Evolutionary conservation across 2,113 vertebrate species (phyloP).

Genomic region (Ploceus nigricollis): DNA sequence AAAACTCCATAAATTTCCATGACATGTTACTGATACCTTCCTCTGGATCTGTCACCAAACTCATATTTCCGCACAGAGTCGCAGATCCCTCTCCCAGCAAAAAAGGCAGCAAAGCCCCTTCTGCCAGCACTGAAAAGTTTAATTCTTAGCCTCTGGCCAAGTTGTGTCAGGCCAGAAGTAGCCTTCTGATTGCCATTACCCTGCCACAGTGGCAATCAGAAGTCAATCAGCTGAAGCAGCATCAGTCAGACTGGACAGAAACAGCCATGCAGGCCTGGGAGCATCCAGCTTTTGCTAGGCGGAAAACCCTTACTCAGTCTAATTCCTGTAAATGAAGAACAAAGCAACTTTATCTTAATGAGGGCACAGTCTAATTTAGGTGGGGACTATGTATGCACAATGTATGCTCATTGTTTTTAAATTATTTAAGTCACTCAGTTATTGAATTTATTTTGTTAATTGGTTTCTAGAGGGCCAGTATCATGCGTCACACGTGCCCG

Average conservation of each 20-base stretch:
- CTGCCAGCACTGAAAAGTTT: neutral
- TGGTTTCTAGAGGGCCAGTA: neutral
- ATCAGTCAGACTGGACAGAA: neutral
- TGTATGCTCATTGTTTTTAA: neutral
- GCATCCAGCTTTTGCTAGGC: neutral
- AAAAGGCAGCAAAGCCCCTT: neutral
- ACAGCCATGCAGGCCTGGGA: neutral
- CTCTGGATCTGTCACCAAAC: neutral
- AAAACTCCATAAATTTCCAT: neutral
- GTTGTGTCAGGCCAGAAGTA: neutral
- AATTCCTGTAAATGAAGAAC: slow-evolving; percentile 7
- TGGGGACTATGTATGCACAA: neutral
- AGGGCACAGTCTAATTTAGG: neutral
- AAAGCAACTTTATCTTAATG: neutral
- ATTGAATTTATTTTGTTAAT: neutral
- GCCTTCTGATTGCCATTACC: neutral
- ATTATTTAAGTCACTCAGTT: neutral
- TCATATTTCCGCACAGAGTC: fast-evolving
- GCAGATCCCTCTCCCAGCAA: fast-evolving
- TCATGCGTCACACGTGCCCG: neutral
- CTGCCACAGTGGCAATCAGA: neutral
- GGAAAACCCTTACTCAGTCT: neutral
- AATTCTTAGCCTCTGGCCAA: neutral
- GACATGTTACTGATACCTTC: neutral
- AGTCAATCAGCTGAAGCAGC: neutral